A percentile compares a stretch with the other conserved stretches of the same genome.
These are phyloP conservation scores for Phyllotreta cruciferae DNA, from an alignment of 2,888 invertebrate genomes.

Conservation along the genomic window DNA sequence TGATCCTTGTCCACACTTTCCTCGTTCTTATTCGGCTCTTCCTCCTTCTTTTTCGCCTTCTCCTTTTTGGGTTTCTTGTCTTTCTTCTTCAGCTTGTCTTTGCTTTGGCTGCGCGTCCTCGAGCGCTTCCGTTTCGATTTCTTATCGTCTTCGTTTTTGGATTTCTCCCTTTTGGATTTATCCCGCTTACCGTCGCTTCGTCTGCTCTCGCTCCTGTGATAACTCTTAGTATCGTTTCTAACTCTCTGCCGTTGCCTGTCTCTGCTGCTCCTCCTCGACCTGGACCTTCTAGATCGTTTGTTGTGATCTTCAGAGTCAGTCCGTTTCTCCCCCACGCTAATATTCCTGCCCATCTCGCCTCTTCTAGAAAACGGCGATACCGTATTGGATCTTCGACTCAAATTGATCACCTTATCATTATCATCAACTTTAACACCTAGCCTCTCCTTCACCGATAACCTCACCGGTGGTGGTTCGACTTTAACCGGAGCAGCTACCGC, in stretches of 20 bases:
- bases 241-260: constrained; percentile 51
- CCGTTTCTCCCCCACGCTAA: constrained; percentile 51
- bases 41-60: constrained; percentile 52
- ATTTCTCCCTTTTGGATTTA: constrained; percentile 36
- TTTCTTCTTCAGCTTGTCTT: constrained; percentile 52
- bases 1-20: constrained; percentile 56
- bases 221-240: constrained; percentile 54
- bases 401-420: constrained; percentile 65
- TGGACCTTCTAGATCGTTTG: constrained; percentile 49
- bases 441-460: constrained; percentile 79
- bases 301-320: constrained; percentile 51
- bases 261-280: constrained; percentile 46
- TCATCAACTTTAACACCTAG: constrained; percentile 79
- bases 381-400: constrained; percentile 59
- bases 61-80: constrained; percentile 63
- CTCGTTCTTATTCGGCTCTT: constrained; percentile 50
- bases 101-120: constrained; percentile 48
- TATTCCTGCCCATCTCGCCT: constrained; percentile 56
- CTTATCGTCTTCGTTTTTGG: constrained; percentile 42
- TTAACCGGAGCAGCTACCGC: constrained; percentile 5
- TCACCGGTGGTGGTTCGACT: constrained; percentile 63
- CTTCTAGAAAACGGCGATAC: constrained; percentile 62
- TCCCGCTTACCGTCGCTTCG: constrained; percentile 35
- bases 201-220: constrained; percentile 44
- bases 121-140: constrained; percentile 49